Percentiles rank a stretch among this genome's conserved stretches.
Conservation (phyloP, 2,797 vertebrate genomes). For the Lacerta viridis region DNA sequence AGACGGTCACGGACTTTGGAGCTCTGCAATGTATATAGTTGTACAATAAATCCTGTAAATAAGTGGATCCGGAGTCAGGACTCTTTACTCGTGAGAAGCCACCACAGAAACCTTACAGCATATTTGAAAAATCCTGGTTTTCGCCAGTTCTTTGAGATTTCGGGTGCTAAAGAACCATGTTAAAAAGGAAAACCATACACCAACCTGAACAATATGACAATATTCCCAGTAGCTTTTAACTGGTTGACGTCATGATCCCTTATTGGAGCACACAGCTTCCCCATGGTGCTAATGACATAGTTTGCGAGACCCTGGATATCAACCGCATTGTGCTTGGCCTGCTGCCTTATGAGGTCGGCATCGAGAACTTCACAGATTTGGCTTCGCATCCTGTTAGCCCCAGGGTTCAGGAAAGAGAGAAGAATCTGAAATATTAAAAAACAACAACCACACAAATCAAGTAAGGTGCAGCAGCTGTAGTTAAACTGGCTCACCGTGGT, state of each 20-base stretch:
- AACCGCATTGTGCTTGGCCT: constrained; percentile 90
- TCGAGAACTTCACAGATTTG: constrained; percentile 95
- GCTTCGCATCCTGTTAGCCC: constrained; percentile 90
- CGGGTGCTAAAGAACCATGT: background rate
- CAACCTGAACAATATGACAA: constrained; percentile 88
- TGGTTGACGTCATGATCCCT: constrained; percentile 91
- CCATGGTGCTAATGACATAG: constrained; percentile 93
- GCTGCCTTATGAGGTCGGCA: constrained; percentile 91
- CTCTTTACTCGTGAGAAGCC: no score
- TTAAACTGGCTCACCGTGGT: background rate
- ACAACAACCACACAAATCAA: background rate
- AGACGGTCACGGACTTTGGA: no score
- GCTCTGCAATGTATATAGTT: no score
- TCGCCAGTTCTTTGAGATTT: background rate
- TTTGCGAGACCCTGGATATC: constrained; percentile 91
- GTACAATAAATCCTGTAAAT: no score
- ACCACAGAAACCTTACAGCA: background rate
- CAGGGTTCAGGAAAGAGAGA: constrained; percentile 92
- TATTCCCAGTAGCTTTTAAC: constrained; percentile 85
- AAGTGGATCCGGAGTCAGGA: no score
- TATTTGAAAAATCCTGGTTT: background rate
- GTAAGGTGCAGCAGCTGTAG: background rate
- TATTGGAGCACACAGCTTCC: constrained; percentile 90
- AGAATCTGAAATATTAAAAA: constrained; percentile 81
- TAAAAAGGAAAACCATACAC: constrained; percentile 43